Evolutionary conservation across 2,113 vertebrate genomes (phyloP), one percentile per base, ranked within the genome.

Genomic region (Clarias magur): DNA sequence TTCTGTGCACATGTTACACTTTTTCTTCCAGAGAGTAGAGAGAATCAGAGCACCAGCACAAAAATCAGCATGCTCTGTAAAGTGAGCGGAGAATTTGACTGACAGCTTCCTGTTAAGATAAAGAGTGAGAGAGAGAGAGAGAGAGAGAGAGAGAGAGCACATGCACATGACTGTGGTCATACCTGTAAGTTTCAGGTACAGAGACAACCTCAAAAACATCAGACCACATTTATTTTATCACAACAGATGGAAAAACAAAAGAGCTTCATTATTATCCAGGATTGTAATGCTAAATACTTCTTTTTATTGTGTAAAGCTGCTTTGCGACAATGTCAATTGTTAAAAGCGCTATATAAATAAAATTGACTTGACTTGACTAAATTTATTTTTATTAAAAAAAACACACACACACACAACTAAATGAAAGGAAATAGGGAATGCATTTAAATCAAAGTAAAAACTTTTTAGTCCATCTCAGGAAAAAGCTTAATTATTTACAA

Each of bases 131-230:
- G 38, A n/a, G 56, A 53, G 54, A 79, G 81, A 79, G 23, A 53
- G 30, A 48, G 42, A 67, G 53, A 34, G 21, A 80, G 60, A 79
- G 56, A 82, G 27, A 75, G 54, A n/a, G 76, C 21, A 62, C 88
- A 76, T 86, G 16, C 67, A 23, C 68, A 19, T 12, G 27, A 70
- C 87, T 92, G 94, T 91, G 93, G 93, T 94, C 92, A 94, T 90
- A 94, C 91, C 93, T 93, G 91, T 87, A 83, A 80, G 63, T 15
- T 84, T 79, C 89, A 94, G 92, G 91, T 93, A 91, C 34, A 79
- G 80, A 87, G 87, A 82, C 92, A 92, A 89, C 93, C 94, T 93
- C 93, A 94, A 93, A 25, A 93, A 92, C 92, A 63, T 53, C 60
- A 79, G 3, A 10, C 21, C 82, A 42, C 34, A 88, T 88, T 92